Conservation (phyloP, 2,113 vertebrate genomes). For the Planiliza haematocheilus region DNA sequence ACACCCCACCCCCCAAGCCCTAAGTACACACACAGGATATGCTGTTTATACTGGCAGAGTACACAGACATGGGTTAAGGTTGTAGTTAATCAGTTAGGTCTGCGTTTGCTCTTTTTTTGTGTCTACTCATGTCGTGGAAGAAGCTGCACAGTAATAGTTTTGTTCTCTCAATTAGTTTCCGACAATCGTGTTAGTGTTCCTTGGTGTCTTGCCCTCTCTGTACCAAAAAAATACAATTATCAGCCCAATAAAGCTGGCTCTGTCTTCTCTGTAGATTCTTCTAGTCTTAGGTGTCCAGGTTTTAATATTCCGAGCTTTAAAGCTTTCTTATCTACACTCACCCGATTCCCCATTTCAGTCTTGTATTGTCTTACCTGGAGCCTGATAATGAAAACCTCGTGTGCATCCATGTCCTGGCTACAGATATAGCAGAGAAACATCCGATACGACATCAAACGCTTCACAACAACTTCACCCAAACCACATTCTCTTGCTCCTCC, state of each 20-base stretch:
- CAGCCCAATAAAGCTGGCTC: no score
- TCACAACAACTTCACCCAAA: background rate
- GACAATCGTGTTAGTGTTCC: no score
- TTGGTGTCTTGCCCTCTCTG: no score
- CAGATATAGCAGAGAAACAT: background rate
- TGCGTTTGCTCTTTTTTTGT: background rate
- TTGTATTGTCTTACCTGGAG: background rate
- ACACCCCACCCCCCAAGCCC: background rate
- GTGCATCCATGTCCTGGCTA: background rate
- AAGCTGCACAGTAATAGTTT: no score
- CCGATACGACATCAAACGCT: slow-evolving; percentile 5
- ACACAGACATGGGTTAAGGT: slow-evolving; percentile 15
- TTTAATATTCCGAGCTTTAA: no score
- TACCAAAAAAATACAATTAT: no score
- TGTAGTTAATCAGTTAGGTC: slow-evolving; percentile 11
- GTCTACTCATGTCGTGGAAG: background rate
- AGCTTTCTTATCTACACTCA: no score
- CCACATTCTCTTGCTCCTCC: background rate
- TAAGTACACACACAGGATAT: slow-evolving; percentile 3
- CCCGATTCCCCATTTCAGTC: background rate
- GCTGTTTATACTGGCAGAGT: background rate
- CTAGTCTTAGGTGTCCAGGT: no score
- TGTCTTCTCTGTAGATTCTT: no score
- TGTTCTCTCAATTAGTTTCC: background rate
- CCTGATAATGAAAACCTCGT: background rate